Conservation (phyloP, 2,888 invertebrate species). For the Ectemnius continuus region DNA sequence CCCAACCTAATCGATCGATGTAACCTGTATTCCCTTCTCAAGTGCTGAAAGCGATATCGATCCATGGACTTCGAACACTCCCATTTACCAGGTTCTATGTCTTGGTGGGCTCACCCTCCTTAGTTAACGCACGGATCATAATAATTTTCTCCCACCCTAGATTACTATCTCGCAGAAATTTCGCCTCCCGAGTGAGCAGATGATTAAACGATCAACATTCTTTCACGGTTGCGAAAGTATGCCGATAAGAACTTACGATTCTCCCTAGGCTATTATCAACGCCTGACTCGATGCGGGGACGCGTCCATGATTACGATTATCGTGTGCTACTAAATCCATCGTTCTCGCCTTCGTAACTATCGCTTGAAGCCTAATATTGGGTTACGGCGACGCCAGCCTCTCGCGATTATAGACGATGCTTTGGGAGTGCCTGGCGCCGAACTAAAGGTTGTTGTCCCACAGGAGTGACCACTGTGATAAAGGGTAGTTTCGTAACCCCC, state of each 20-base stretch:
- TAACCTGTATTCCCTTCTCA: too few species aligned
- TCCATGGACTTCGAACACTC: too few species aligned
- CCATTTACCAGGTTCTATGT: background rate
- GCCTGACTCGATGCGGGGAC: background rate
- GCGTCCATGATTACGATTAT: slow-evolving; percentile 32
- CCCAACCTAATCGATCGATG: too few species aligned
- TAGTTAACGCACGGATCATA: background rate
- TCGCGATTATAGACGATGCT: slow-evolving; percentile 48
- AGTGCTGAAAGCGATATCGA: too few species aligned
- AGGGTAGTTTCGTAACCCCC: too few species aligned
- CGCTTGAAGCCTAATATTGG: slow-evolving; percentile 44
- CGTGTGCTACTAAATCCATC: slow-evolving; percentile 23
- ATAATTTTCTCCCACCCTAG: background rate
- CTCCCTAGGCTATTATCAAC: slow-evolving; percentile 31
- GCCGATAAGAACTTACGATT: slow-evolving; percentile 17
- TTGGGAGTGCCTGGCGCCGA: background rate
- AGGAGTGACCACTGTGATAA: too few species aligned
- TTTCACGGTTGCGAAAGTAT: background rate
- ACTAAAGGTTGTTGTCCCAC: background rate
- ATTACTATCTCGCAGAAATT: slow-evolving; percentile 7
- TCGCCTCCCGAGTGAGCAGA: background rate
- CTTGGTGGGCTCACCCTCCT: background rate
- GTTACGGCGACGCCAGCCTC: slow-evolving; percentile 49
- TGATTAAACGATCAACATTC: slow-evolving; percentile 22
- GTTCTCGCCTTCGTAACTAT: slow-evolving; percentile 30